phyloP scores from a whole-genome alignment of 2,113 vertebrate genomes.

The Limnothrissa miodon region DNA sequence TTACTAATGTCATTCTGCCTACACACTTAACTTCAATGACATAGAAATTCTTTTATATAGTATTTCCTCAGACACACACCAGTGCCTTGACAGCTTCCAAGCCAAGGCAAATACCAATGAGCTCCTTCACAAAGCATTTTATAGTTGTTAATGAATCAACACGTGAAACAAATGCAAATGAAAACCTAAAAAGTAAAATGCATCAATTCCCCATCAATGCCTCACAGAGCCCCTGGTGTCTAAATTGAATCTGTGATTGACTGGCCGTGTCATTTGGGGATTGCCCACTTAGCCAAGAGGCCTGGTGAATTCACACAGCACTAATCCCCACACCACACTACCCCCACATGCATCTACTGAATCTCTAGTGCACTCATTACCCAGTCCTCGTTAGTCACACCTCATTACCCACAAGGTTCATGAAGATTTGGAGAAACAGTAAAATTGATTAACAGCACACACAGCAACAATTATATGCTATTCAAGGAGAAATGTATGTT shows the following conservation, averaged over 20 bases:
- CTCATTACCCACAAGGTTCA: conserved; percentile 37
- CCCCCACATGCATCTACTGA: background rate
- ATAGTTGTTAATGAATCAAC: background rate
- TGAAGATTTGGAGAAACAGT: conserved; percentile 15
- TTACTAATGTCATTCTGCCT: background rate
- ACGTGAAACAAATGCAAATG: background rate
- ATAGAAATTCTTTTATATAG: no score
- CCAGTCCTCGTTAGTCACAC: conserved; percentile 18
- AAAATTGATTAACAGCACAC: conserved; percentile 3
- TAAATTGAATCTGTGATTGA: background rate
- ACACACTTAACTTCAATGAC: background rate
- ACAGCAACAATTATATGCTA: background rate
- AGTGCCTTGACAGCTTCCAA: background rate
- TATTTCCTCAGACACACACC: background rate
- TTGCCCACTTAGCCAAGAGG: background rate
- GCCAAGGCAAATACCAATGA: background rate
- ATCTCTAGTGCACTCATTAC: conserved; percentile 8
- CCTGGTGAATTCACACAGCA: background rate
- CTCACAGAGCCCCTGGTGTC: background rate
- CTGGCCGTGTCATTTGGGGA: background rate
- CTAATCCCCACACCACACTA: background rate
- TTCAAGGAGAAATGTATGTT: background rate
- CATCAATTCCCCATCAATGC: background rate
- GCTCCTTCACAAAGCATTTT: background rate
- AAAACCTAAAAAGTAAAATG: background rate